These are phyloP conservation scores for Campopleginae sp. DNA, from an alignment of 2,888 invertebrate species.

Conservation along the genomic window DNA sequence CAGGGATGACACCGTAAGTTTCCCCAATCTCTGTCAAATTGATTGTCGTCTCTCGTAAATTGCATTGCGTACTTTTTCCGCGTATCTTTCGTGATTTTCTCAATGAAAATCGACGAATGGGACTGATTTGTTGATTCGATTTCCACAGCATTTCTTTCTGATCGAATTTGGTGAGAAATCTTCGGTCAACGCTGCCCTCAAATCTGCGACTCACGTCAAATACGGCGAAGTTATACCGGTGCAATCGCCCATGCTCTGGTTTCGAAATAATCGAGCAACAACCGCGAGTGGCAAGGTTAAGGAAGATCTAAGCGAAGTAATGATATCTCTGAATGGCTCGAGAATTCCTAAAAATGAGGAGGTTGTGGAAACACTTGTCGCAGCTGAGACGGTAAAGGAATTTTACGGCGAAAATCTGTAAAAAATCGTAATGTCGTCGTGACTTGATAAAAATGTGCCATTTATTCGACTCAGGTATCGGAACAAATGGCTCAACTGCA, in stretches of 20 bases:
- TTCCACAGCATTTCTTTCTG: slow-evolving; percentile 89
- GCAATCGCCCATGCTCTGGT: slow-evolving; percentile 90
- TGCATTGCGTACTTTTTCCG: too few relatives aligned
- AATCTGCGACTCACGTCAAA: slow-evolving; percentile 86
- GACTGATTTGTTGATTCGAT: neutral
- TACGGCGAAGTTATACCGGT: slow-evolving; percentile 87
- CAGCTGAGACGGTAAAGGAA: slow-evolving; percentile 81
- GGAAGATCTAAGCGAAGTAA: slow-evolving; percentile 71
- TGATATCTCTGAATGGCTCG: slow-evolving; percentile 17
- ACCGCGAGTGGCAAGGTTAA: slow-evolving; percentile 36
- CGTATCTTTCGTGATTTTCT: neutral
- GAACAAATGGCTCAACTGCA: slow-evolving; percentile 89
- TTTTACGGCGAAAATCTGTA: neutral
- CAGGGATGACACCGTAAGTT: slow-evolving; percentile 81
- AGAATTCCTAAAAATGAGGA: slow-evolving; percentile 82
- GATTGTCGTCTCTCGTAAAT: neutral
- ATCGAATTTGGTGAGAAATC: slow-evolving; percentile 88
- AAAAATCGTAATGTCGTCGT: neutral
- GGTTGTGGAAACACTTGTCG: slow-evolving; percentile 85
- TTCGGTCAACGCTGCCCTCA: slow-evolving; percentile 86
- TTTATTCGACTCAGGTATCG: slow-evolving; percentile 84
- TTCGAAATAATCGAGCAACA: slow-evolving; percentile 85
- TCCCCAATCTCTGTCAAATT: neutral
- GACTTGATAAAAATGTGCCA: neutral
- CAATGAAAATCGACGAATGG: neutral